Evolutionary conservation across 1,140 invertebrate species (phyloP).

Genomic region (Drosophila equinoxialis): DNA sequence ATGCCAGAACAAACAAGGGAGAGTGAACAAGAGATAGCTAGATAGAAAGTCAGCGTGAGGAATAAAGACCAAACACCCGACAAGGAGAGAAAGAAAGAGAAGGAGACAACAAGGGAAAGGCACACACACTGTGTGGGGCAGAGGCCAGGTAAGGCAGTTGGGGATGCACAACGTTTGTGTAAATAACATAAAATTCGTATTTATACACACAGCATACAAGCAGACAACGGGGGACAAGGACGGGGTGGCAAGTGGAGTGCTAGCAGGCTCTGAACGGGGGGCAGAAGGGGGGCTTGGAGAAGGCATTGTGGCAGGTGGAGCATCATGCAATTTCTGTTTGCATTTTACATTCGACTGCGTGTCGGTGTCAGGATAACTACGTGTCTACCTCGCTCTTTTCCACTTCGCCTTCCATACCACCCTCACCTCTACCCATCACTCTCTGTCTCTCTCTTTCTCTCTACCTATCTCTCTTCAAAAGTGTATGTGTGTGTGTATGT

Average conservation of each 20-base stretch:
- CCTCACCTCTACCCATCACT: not conserved
- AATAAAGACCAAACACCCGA: no score
- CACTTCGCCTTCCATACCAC: not conserved
- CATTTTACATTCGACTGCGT: slow-evolving; percentile 79
- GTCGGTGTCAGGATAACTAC: slow-evolving; percentile 70
- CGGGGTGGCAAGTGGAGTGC: not conserved
- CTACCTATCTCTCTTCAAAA: slow-evolving; percentile 23
- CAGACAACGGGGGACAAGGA: slow-evolving; percentile 42
- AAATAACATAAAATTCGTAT: slow-evolving; percentile 81
- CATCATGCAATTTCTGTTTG: slow-evolving; percentile 71
- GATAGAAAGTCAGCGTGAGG: not conserved
- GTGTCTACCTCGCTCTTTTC: slow-evolving; percentile 23
- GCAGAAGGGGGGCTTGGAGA: not conserved
- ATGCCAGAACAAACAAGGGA: slow-evolving; percentile 40
- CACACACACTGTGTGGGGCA: not conserved
- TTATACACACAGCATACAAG: slow-evolving; percentile 76
- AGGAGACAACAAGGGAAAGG: not conserved
- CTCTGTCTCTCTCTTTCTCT: slow-evolving; percentile 20
- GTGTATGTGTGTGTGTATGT: slow-evolving; percentile 26
- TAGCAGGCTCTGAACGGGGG: not conserved
- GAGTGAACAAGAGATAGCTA: slow-evolving; percentile 24
- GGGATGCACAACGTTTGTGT: slow-evolving; percentile 71
- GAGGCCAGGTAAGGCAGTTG: slow-evolving; percentile 41
- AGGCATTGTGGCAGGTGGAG: slow-evolving; percentile 28
- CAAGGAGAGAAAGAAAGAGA: slow-evolving; percentile 1